phyloP scores from a whole-genome alignment of 2,113 vertebrate genomes.

The Mungos mungo region DNA sequence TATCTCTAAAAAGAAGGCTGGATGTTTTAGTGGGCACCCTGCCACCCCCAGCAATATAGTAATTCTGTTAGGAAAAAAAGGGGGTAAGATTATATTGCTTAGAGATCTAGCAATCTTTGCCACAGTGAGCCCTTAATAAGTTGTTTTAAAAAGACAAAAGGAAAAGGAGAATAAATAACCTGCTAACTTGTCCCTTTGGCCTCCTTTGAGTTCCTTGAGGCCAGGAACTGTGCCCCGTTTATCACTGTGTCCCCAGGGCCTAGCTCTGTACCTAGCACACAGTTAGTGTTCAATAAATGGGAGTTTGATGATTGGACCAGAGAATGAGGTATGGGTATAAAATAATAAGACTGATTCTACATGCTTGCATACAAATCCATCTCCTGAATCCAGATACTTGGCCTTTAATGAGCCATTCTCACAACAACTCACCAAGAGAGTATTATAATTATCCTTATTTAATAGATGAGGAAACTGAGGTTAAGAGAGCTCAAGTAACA shows the following conservation, averaged over 20 bases:
- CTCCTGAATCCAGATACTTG: neutral
- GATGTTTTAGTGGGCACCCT: neutral
- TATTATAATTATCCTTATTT: neutral
- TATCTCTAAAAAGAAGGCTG: neutral
- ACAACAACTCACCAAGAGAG: neutral
- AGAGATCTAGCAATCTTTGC: neutral
- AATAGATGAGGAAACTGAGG: neutral
- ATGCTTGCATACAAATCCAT: neutral
- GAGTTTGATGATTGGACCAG: neutral
- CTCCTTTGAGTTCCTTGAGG: neutral
- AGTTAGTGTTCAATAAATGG: neutral
- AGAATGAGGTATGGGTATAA: neutral
- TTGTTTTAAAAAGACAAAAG: neutral
- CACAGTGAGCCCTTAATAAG: neutral
- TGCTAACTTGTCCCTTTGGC: neutral
- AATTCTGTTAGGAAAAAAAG: neutral
- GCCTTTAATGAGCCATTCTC: neutral
- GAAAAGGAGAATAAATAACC: neutral
- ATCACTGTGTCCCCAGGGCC: neutral
- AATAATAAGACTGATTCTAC: neutral
- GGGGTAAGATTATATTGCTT: neutral
- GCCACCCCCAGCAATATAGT: neutral
- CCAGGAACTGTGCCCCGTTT: neutral
- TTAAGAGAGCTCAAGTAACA: neutral
- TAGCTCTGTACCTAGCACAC: neutral